These are phyloP conservation scores for Muntiacus muntjak DNA, from an alignment of 2,113 vertebrate species.

Conservation along the genomic window DNA sequence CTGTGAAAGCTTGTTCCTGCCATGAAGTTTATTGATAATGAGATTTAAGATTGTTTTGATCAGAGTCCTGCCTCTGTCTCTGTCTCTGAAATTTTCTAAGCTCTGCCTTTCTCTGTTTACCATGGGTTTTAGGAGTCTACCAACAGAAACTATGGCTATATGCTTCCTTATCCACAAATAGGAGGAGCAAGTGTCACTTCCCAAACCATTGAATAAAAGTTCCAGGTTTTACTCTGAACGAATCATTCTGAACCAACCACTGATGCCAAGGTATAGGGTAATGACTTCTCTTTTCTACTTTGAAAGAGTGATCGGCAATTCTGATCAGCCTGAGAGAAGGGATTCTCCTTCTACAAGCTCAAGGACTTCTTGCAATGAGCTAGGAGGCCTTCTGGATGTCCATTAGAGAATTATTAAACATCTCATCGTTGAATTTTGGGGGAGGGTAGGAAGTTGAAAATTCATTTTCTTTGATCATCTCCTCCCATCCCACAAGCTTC, in stretches of 20 bases:
- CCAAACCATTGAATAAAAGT: background rate
- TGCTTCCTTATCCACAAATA: background rate
- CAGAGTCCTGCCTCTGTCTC: background rate
- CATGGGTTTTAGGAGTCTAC: background rate
- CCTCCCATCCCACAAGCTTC: background rate
- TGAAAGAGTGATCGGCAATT: fast-evolving
- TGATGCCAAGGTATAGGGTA: background rate
- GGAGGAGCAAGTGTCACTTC: background rate
- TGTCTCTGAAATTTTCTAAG: background rate
- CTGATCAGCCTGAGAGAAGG: background rate
- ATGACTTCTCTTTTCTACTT: background rate
- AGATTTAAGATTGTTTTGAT: background rate
- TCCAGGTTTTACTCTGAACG: background rate
- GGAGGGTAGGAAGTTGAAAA: background rate
- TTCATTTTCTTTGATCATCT: background rate
- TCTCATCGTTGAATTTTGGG: background rate
- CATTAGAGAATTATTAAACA: background rate
- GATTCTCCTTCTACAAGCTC: background rate
- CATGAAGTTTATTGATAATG: background rate
- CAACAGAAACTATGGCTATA: background rate
- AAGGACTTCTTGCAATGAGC: background rate
- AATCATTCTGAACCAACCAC: background rate
- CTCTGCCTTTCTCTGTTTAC: background rate
- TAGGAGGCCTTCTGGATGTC: background rate
- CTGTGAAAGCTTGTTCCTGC: background rate